Percentiles rank a stretch among this genome's conserved stretches.
These are phyloP conservation scores for Craterocephalus amniculus DNA, from an alignment of 2,797 vertebrate species.

Conservation along the genomic window DNA sequence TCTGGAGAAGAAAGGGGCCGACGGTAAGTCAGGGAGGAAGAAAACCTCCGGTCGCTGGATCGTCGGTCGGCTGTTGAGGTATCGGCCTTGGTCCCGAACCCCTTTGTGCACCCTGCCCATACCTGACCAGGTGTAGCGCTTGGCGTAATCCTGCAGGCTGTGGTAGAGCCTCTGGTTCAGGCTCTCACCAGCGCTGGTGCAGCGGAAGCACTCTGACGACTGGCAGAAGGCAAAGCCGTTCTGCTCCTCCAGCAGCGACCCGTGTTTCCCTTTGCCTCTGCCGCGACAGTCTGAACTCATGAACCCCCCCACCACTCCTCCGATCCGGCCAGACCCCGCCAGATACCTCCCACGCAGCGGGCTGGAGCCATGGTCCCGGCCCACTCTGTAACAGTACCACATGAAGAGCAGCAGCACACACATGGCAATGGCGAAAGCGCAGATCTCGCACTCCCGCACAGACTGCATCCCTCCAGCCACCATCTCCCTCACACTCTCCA, in stretches of 20 bases:
- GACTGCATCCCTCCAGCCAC: conserved; percentile 92
- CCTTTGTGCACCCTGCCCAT: conserved; percentile 99
- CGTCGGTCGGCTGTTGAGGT: conserved; percentile 88
- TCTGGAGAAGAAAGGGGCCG: conserved; percentile 92
- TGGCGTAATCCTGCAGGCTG: conserved; percentile 98
- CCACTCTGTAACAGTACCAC: conserved; percentile 98
- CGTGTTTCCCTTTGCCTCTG: conserved; percentile 77
- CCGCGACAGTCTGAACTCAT: conserved; percentile 78
- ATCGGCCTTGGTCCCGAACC: conserved; percentile 93
- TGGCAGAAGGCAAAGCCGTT: conserved; percentile 93
- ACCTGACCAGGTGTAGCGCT: conserved; percentile 98
- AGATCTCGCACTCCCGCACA: conserved; percentile 90
- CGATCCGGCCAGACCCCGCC: conserved; percentile 68
- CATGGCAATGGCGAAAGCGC: conserved; percentile 85
- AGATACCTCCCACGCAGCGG: conserved; percentile 78
- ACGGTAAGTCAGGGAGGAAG: conserved; percentile 95
- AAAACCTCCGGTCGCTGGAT: conserved; percentile 98
- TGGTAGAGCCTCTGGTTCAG: conserved; percentile 97
- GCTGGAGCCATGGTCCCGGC: conserved; percentile 87
- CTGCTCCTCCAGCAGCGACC: conserved; percentile 86
- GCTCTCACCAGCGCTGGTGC: conserved; percentile 86
- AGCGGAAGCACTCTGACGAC: conserved; percentile 90
- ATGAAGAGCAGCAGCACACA: conserved; percentile 91
- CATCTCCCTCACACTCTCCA: conserved; percentile 91
- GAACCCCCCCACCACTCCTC: conserved; percentile 80